These are phyloP conservation scores for Pseudomyrmex flavicornis DNA, from an alignment of 1,140 invertebrate species.

Conservation along the genomic window DNA sequence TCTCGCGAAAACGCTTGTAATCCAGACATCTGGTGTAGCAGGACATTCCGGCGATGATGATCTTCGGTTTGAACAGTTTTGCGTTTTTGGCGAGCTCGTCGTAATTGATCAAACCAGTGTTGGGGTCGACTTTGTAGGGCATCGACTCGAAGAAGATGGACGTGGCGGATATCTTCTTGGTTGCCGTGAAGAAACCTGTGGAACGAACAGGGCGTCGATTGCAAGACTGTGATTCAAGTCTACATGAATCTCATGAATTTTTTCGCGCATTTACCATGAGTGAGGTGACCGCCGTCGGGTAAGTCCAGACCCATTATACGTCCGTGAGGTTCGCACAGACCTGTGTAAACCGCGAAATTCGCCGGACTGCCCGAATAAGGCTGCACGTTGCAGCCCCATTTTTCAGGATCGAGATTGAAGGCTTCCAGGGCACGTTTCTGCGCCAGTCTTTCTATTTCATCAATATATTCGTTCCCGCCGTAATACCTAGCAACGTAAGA, in stretches of 20 bases:
- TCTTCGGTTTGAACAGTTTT: slow-evolving; percentile 94
- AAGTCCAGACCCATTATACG: slow-evolving; percentile 98
- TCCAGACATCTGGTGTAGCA: slow-evolving; percentile 95
- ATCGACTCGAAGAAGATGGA: slow-evolving; percentile 99
- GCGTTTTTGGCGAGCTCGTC: slow-evolving; percentile 94
- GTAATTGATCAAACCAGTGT: slow-evolving; percentile 97
- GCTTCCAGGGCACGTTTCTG: slow-evolving; percentile 95
- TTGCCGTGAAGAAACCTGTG: slow-evolving; percentile 93
- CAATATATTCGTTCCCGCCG: slow-evolving; percentile 98
- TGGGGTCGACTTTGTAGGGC: slow-evolving; percentile 96
- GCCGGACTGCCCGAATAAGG: slow-evolving; percentile 98
- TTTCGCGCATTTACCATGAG: slow-evolving; percentile 89
- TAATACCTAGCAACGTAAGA: slow-evolving; percentile 89
- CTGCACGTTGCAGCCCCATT: slow-evolving; percentile 99
- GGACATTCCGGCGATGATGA: slow-evolving; percentile 98
- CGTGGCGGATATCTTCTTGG: slow-evolving; percentile 98
- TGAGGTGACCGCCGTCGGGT: slow-evolving; percentile 98
- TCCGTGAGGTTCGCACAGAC: slow-evolving; percentile 94
- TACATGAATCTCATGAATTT: not conserved
- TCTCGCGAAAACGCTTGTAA: slow-evolving; percentile 94
- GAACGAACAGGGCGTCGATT: slow-evolving; percentile 4
- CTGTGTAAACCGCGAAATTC: slow-evolving; percentile 98
- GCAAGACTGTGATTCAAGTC: not conserved
- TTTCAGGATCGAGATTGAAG: slow-evolving; percentile 91
- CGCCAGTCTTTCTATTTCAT: slow-evolving; percentile 95